These are phyloP conservation scores for Macaria notata DNA, from an alignment of 2,888 invertebrate species.

Conservation along the genomic window DNA sequence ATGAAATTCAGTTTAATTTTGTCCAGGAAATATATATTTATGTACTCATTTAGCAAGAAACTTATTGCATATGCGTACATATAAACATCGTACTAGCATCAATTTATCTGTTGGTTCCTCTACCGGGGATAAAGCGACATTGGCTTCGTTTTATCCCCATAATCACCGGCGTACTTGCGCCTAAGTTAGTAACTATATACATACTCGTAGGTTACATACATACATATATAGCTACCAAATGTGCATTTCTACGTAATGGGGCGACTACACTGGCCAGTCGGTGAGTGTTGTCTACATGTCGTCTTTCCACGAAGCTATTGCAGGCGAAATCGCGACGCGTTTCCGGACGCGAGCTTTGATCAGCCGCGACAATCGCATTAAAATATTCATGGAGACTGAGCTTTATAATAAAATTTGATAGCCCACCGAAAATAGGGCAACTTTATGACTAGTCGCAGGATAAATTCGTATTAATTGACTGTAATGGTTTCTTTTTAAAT, in stretches of 20 bases:
- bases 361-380: slow-evolving; percentile 36
- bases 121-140: too few species aligned
- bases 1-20: too few species aligned
- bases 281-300: slow-evolving; percentile 40
- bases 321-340: slow-evolving; percentile 53
- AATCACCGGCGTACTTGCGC: too few species aligned
- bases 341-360: slow-evolving; percentile 50
- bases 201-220: too few species aligned
- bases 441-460: slow-evolving; percentile 5
- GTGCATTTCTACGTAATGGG: slow-evolving; percentile 30
- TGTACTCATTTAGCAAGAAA: too few species aligned
- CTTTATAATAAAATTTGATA: slow-evolving; percentile 31
- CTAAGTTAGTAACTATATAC: too few species aligned
- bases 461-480: neutral
- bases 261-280: slow-evolving; percentile 38
- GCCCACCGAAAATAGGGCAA: slow-evolving; percentile 26
- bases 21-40: too few species aligned
- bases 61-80: too few species aligned
- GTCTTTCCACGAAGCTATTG: slow-evolving; percentile 62
- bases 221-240: neutral
- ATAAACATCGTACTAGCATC: too few species aligned
- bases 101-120: too few species aligned
- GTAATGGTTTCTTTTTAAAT: too few species aligned
- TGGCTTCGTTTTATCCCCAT: too few species aligned
- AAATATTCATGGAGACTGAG: slow-evolving; percentile 26